Evolutionary conservation across 2,888 invertebrate species (phyloP).

Genomic region (Sipunculus nudus): DNA sequence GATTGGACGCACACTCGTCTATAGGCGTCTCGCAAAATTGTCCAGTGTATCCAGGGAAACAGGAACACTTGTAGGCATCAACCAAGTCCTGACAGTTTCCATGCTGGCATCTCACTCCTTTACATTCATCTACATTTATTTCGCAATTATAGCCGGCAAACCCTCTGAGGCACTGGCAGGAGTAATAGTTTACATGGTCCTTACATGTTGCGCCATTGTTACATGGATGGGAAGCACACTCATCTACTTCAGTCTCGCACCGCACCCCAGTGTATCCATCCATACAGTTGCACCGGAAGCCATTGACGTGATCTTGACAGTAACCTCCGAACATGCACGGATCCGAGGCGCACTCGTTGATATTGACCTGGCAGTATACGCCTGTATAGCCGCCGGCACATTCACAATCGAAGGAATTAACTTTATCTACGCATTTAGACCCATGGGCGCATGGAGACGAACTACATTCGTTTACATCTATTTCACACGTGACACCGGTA

Average conservation of each 20-base stretch:
- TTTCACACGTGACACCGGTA: constrained; percentile 46
- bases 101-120: constrained; percentile 44
- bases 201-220: constrained; percentile 47
- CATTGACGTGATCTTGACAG: constrained; percentile 64
- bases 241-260: constrained; percentile 69
- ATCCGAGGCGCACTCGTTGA: constrained; percentile 85
- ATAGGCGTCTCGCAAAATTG: constrained; percentile 68
- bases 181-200: too few species aligned
- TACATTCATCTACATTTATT: constrained; percentile 45
- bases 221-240: constrained; percentile 70
- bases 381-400: constrained; percentile 58
- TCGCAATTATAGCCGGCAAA: too few species aligned
- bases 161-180: too few species aligned
- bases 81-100: neutral
- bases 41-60: constrained; percentile 72
- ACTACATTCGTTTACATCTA: constrained; percentile 54
- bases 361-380: constrained; percentile 90
- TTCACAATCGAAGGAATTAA: constrained; percentile 71
- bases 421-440: constrained; percentile 91
- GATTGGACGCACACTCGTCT: constrained; percentile 18
- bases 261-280: constrained; percentile 65
- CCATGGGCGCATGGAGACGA: constrained; percentile 91
- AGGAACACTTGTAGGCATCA: constrained; percentile 26
- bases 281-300: constrained; percentile 48
- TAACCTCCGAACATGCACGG: constrained; percentile 87